These are phyloP conservation scores for Cerceris ruficornis DNA, from an alignment of 2,888 invertebrate species.

Conservation along the genomic window DNA sequence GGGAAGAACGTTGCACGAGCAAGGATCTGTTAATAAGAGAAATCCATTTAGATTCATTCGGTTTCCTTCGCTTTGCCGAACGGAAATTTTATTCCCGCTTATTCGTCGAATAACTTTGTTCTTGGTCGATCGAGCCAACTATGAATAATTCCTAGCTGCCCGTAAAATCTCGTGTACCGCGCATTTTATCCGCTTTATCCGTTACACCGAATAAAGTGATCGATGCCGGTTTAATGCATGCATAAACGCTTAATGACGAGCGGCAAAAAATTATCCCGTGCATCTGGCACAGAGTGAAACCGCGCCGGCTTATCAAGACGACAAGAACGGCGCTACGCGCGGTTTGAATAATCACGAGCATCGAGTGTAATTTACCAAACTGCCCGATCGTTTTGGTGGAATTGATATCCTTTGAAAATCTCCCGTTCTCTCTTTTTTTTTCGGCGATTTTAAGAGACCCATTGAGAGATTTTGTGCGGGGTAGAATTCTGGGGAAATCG, in stretches of 20 bases:
- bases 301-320: not conserved
- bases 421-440: too few relatives aligned
- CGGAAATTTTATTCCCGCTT: constrained; percentile 37
- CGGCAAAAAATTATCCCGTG: constrained; percentile 20
- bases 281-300: not conserved
- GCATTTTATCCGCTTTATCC: constrained; percentile 14
- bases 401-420: too few relatives aligned
- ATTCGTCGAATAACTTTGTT: constrained; percentile 37
- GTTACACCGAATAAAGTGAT: constrained; percentile 29
- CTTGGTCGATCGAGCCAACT: constrained; percentile 21
- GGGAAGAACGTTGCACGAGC: not conserved
- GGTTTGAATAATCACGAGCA: not conserved
- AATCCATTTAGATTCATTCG: constrained; percentile 28
- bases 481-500: too few relatives aligned
- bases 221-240: constrained; percentile 40
- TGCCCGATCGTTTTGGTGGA: too few relatives aligned
- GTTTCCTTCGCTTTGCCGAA: constrained; percentile 6
- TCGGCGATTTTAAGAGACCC: too few relatives aligned
- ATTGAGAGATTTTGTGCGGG: too few relatives aligned
- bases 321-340: not conserved
- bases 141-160: constrained; percentile 41
- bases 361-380: not conserved
- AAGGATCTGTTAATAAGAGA: constrained; percentile 13
- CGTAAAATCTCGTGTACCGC: constrained; percentile 28
- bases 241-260: constrained; percentile 35